Base-by-base conservation (phyloP, 2,113 vertebrate species). In the Silurus glanis region DNA sequence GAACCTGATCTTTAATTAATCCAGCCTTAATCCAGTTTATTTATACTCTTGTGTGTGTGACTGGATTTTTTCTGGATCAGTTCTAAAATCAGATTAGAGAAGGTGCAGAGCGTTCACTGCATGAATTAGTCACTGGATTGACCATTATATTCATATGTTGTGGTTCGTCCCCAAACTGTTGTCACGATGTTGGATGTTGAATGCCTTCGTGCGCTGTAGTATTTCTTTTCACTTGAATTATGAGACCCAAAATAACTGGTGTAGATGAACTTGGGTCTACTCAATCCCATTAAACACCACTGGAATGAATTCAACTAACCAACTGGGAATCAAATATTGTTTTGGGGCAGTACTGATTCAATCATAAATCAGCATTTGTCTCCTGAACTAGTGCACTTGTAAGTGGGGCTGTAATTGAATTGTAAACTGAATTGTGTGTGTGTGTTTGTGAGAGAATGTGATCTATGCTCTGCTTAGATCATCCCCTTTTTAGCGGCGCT, bases 401-500 rank as follows among this genome's bases (percentile, higher is more conserved):
- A 76, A 4, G 74, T 55, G 23, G 19, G 13, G 10, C 21, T 75
- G 6, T 25, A 55, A 25, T 16, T 78, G 14, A 55, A 12, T 53
- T 53, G 19, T 76, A 76, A 76, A n/a, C 14, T 51, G n/a, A 74
- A 47, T 21, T 7, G 8, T 72, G 55, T 87, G 37, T 85, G 6
- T 47, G 13, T 74, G 49, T 82, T 21, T 28, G 45, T 53, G 49
- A 21, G 37, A 4, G 13, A 4, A 37, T 0, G 37, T 23, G 10
- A 58, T 28, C 0, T 17, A 66, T 14, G 1, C 51, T 83, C n/a
- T 58, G 53, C 28, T 72, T 47, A 6, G 53, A 21, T 23, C 28
- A 53, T 80, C 58, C 69, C n/a, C 49, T 51, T 71, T 37, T 69
- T 71, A 83, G 64, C 53, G 10, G 47, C 64, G 81, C 75, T 61